Evolutionary conservation across 2,888 invertebrate genomes (phyloP).

Genomic region (Cheilosia soror): DNA sequence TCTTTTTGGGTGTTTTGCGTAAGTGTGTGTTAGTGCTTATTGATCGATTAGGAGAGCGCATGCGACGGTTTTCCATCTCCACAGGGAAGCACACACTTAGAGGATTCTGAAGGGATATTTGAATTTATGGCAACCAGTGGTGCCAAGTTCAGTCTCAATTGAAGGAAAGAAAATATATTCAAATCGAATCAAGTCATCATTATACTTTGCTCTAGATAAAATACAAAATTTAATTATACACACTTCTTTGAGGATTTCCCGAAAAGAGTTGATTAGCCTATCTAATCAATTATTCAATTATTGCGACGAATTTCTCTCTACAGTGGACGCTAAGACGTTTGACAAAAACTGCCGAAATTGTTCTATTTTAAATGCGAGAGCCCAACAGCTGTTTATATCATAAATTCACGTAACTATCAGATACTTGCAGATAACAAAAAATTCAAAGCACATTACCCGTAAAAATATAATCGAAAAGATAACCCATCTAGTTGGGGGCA

Average conservation of each 20-base stretch:
- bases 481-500: slow-evolving; percentile 9
- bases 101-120: slow-evolving; percentile 17
- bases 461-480: neutral
- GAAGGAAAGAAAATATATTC: too few relatives aligned
- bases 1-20: neutral
- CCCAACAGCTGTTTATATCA: slow-evolving; percentile 18
- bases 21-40: slow-evolving; percentile 49
- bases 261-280: neutral
- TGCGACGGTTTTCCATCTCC: slow-evolving; percentile 38
- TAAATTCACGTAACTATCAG: neutral
- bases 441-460: neutral
- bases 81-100: slow-evolving; percentile 24
- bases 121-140: slow-evolving; percentile 42
- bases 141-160: slow-evolving; percentile 34
- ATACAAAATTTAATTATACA: too few relatives aligned
- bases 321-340: neutral
- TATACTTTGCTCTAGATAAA: too few relatives aligned
- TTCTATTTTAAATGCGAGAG: neutral
- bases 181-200: too few relatives aligned
- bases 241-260: too few relatives aligned
- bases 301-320: neutral
- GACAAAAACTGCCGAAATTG: neutral
- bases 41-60: slow-evolving; percentile 72
- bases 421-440: neutral
- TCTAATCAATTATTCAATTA: neutral